A percentile compares a stretch with the other conserved stretches of the same genome.
These are phyloP conservation scores for Piaya cayana DNA, from an alignment of 2,113 vertebrate species.

Conservation along the genomic window DNA sequence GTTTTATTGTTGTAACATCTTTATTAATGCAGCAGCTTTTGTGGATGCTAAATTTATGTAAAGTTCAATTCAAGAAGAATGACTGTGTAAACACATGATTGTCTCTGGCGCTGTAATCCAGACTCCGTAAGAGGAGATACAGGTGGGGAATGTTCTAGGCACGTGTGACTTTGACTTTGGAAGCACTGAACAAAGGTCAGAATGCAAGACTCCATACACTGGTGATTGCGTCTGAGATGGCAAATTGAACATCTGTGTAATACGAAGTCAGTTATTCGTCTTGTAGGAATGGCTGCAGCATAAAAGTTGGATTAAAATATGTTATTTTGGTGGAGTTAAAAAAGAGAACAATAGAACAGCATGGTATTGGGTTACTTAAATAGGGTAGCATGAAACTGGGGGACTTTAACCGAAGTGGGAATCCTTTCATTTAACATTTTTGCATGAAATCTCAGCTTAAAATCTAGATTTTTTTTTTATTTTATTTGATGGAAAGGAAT, in stretches of 20 bases:
- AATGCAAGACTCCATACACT: neutral
- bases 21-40: neutral
- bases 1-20: neutral
- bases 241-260: neutral
- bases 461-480: neutral
- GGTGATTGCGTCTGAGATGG: neutral
- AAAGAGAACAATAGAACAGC: neutral
- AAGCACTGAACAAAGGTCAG: neutral
- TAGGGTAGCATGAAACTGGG: neutral
- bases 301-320: neutral
- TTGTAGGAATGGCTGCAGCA: neutral
- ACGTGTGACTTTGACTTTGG: neutral
- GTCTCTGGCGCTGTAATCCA: neutral
- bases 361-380: neutral
- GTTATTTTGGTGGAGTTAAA: neutral
- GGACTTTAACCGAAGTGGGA: neutral
- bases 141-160: neutral
- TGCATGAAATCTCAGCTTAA: neutral
- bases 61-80: neutral
- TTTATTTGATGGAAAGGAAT: neutral
- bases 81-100: neutral
- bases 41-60: neutral
- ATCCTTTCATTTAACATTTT: neutral
- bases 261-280: neutral
- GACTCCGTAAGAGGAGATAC: rapidly evolving